These are phyloP conservation scores for Bubo blakistoni DNA, from an alignment of 2,113 vertebrate species.

Conservation along the genomic window DNA sequence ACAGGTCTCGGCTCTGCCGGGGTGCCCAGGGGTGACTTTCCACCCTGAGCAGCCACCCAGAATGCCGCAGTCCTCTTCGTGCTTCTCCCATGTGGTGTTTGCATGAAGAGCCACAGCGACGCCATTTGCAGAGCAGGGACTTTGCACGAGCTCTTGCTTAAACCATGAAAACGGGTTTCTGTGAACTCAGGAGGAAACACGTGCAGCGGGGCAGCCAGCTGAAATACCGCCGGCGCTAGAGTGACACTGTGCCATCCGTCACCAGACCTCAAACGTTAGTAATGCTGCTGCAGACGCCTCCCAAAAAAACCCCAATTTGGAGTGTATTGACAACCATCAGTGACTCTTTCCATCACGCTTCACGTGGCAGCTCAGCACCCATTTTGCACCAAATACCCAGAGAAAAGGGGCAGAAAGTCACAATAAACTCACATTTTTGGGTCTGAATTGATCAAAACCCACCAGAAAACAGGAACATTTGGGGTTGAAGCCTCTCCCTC, in stretches of 20 bases:
- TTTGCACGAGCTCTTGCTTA: background rate
- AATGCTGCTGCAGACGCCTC: background rate
- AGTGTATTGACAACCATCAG: rapidly evolving
- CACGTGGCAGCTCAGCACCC: rapidly evolving
- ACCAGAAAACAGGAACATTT: background rate
- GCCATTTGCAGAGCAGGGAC: rapidly evolving
- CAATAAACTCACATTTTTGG: rapidly evolving
- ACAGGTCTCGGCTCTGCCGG: rapidly evolving
- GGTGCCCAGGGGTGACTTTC: background rate
- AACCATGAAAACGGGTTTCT: rapidly evolving
- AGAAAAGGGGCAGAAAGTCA: background rate
- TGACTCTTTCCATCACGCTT: background rate
- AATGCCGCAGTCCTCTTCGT: rapidly evolving
- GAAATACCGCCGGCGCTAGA: background rate
- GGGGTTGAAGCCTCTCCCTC: background rate
- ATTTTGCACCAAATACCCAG: background rate
- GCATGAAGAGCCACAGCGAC: background rate
- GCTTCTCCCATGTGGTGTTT: background rate
- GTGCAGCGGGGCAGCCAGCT: background rate
- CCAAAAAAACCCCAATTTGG: rapidly evolving
- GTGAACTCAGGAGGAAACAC: background rate
- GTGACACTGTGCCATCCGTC: rapidly evolving
- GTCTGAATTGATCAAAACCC: background rate
- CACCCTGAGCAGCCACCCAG: background rate
- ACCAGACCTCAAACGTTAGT: background rate